Base-by-base conservation (phyloP, 1,140 invertebrate species). In the Chrysomallon squamiferum region DNA sequence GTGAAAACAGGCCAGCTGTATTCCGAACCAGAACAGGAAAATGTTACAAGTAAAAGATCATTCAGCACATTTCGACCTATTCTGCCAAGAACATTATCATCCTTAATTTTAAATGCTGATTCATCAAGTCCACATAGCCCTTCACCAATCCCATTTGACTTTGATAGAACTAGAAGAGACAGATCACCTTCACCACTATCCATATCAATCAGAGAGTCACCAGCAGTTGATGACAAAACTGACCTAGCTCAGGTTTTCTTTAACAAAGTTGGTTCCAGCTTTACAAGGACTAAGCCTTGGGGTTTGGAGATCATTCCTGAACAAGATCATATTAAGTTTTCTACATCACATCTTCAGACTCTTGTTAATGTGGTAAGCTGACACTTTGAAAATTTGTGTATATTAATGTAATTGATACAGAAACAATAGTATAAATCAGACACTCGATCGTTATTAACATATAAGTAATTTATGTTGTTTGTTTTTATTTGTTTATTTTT, bases 81-180 rank as follows among this genome's bases (percentile, higher is more conserved):
- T 33, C 94, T 98, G 77, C 95, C 95, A 0, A 89, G 94, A n/a
- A 96, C 95, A 30, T 87, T 97, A 69, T 96, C 94, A 0, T 90
- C 92, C 3, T 93, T 93, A 81, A 86, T 96, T 59, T 71, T 81
- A 2, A 76, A 72, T 11, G 65, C 72, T 2, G 75, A 80, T n/a
- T 71, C 50, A 38, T 61, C 67, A 59, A 41, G 65, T 52, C 38
- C 69, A 57, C n/a, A 63, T 54, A 13, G 56, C 54, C 56, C 54
- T 30, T n/a, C 56, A 33, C 59, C 65, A 22, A 43, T 35, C 0
- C 41, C 57, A 0, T 27, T 65, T 3, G 66, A 71, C 13, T 62
- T 58, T 13, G 70, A 75, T 11, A 62, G 56, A 29, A 5, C 69
- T 68, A 43, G 68, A 61, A 33, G 78, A 32, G 82, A 85, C 59